These are phyloP conservation scores for Pardosa pseudoannulata DNA, from an alignment of 2,888 invertebrate genomes.

Conservation along the genomic window DNA sequence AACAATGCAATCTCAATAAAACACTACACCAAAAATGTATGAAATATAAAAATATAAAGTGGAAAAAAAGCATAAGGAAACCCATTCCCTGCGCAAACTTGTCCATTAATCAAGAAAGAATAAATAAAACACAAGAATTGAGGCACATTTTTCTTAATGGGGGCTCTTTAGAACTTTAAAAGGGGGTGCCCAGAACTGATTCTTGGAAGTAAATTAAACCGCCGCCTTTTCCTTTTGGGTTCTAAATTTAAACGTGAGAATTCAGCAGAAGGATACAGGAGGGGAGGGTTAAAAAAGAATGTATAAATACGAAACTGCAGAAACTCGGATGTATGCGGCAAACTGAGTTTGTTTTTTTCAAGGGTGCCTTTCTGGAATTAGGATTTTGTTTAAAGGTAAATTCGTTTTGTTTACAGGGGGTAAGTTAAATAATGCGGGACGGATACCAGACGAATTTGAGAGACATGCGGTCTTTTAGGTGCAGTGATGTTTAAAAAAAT, in stretches of 20 bases:
- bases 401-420: slow-evolving; percentile 15
- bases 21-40: background rate
- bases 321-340: slow-evolving; percentile 6
- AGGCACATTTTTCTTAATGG: slow-evolving; percentile 31
- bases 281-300: slow-evolving; percentile 23
- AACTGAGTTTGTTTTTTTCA: background rate
- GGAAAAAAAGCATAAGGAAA: slow-evolving; percentile 1
- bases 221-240: slow-evolving; percentile 13
- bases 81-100: slow-evolving; percentile 24
- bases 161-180: slow-evolving; percentile 19
- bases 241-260: slow-evolving; percentile 66
- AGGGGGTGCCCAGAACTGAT: slow-evolving; percentile 16
- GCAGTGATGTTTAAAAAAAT: too few relatives aligned
- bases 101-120: slow-evolving; percentile 28
- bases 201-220: slow-evolving; percentile 53
- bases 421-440: background rate
- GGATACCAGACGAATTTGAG: background rate
- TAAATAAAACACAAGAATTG: slow-evolving; percentile 30
- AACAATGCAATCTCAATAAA: slow-evolving; percentile 29
- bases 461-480: too few relatives aligned
- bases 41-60: background rate
- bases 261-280: slow-evolving; percentile 38
- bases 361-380: background rate
- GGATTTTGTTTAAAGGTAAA: slow-evolving; percentile 15
- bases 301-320: slow-evolving; percentile 45